Percentiles rank a stretch among this genome's conserved stretches.
These are phyloP conservation scores for Microcebus griseorufus DNA, from an alignment of 2,113 vertebrate genomes.

Conservation along the genomic window DNA sequence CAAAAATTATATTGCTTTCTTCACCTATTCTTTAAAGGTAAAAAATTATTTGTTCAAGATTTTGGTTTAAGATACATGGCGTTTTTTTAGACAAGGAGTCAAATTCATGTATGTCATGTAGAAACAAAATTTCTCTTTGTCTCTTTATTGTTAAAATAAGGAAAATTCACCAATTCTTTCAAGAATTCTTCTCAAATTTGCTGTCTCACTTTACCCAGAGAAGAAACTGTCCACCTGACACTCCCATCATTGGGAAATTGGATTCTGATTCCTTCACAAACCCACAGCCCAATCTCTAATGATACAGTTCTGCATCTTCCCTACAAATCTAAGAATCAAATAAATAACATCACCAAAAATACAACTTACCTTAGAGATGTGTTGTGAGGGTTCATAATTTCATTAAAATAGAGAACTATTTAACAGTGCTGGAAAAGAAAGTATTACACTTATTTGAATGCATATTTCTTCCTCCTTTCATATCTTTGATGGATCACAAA, in stretches of 20 bases:
- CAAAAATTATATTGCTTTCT: background rate
- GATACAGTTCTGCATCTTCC: background rate
- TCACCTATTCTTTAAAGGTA: background rate
- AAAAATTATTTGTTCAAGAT: background rate
- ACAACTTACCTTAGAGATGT: background rate
- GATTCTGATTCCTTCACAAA: background rate
- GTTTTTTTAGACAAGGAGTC: background rate
- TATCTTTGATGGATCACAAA: background rate
- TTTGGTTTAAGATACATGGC: background rate
- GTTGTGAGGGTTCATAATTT: background rate
- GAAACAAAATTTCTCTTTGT: background rate
- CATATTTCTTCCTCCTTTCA: background rate
- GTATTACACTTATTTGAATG: background rate
- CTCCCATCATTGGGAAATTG: background rate
- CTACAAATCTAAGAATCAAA: background rate
- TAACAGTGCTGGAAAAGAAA: background rate
- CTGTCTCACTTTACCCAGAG: background rate
- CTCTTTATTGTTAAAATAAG: background rate
- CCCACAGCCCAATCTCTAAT: background rate
- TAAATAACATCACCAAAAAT: background rate
- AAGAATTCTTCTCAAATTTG: background rate
- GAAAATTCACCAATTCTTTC: background rate
- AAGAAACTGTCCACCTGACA: background rate
- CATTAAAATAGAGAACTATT: background rate
- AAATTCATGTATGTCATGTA: background rate